Evolutionary conservation across 2,113 vertebrate species (phyloP), one percentile per base, ranked within the genome.

Genomic region (Misgurnus mizolepis): DNA sequence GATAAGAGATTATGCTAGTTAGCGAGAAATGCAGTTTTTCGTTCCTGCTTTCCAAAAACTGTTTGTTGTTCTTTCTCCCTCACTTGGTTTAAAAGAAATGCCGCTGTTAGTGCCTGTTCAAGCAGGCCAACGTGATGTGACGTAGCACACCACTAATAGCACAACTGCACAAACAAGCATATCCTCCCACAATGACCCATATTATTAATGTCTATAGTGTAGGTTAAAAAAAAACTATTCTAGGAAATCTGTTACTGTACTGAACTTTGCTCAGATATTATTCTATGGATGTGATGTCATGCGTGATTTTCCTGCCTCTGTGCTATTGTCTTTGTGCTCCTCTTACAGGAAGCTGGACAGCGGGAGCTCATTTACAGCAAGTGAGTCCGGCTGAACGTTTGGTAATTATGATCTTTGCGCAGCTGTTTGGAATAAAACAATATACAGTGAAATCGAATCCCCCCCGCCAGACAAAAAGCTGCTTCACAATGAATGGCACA

Each of bases 231-330:
- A 43, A 14, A 17, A 47, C 22, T 53, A 17, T 70, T 53, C 49
- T 53, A 10, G 18, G 69, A 55, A 39, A 39, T 72, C 0, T 40
- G 12, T 39, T 22, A 10, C 12, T 27, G 6, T 61, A n/a, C 12
- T 47, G 41, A 22, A 75, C n/a, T 61, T 70, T 88, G 27, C 84
- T 88, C 49, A 82, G 84, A 87, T 83, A 79, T 88, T 82, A 74
- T 69, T 85, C 66, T 86, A 88, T 87, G 81, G 89, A 92, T 88
- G 87, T 87, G 90, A 89, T 84, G 69, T 84, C 87, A 83, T 72
- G 81, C 76, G 68, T 80, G 87, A 91, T 87, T 88, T 91, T 90
- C 89, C 90, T 90, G 85, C 86, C 76, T 76, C 76, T 71, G 76
- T 49, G 71, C 89, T 83, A 90, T 93, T 92, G 91, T 92, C 86